Base-by-base conservation (phyloP, 2,113 vertebrate species). In the Upupa epops region DNA sequence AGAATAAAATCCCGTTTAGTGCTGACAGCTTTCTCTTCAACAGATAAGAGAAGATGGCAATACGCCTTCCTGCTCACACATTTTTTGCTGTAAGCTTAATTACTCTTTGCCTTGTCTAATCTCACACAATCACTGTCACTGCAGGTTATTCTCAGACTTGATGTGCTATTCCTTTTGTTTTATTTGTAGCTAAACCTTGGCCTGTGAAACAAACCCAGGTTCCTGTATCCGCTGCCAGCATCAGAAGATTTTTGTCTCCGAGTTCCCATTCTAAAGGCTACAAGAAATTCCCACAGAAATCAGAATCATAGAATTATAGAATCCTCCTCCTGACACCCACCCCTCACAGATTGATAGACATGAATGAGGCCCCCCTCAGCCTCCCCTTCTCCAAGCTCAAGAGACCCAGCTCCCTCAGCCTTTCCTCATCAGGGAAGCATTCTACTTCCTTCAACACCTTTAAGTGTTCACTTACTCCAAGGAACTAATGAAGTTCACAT, bases 1-100 rank as follows among this genome's bases (percentile, higher is more conserved):
- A 63, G 56, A 86, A 68, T 42, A 88, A 80, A 92, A 92, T 81
- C 60, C 36, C 42, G 77, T 84, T 93, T 78, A 71, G 48, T 68
- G 56, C 70, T 81, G 56, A 71, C 37, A 89, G 34, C 64, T 78
- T 93, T 89, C 73, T 54, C 17, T 78, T 81, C 65, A 42, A 70
- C 20, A 81, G 48, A 15, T 58, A 88, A 80, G 29, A 51, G 72
- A 76, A 71, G 42, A 80, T 34, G n/a, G 36, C 48, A 63, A 63
- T 32, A 34, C 46, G 31, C 48, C n/a, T 46, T 93, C 70, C 69
- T 49, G 56, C 20, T 10, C 72, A 26, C 52, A 52, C 8, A 20
- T 28, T 25, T 19, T 61, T 83, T 31, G 21, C 58, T 83, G 20
- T 65, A 73, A 83, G 26, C 42, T 73, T 92, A 73, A 61, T 92